Evolutionary conservation across 1,140 invertebrate species (phyloP).

Genomic region (Tyrophagus putrescentiae): DNA sequence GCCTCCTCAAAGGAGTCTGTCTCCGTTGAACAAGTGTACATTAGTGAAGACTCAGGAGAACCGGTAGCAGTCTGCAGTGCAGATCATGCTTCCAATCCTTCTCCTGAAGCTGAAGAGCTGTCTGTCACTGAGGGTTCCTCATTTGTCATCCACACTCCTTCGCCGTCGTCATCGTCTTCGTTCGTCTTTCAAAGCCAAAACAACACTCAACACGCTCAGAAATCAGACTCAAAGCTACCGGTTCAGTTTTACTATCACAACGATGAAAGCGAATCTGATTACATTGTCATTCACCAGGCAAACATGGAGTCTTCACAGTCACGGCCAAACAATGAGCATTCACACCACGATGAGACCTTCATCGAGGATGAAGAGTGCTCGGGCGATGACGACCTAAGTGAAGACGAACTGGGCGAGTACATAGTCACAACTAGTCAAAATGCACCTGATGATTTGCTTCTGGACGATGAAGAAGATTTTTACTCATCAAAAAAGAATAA

Average conservation of each 20-base stretch:
- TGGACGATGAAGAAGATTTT: slow-evolving; percentile 1
- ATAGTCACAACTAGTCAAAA: neutral
- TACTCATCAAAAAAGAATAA: neutral
- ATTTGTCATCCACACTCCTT: too few relatives aligned
- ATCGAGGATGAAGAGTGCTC: neutral
- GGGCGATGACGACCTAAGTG: neutral
- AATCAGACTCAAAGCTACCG: neutral
- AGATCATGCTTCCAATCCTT: too few relatives aligned
- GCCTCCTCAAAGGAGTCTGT: neutral
- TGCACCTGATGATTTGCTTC: neutral
- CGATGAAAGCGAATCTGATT: slow-evolving; percentile 13
- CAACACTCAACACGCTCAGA: neutral
- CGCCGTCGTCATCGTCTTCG: slow-evolving; percentile 1
- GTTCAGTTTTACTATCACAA: too few relatives aligned
- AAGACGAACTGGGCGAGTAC: neutral
- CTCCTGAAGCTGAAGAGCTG: too few relatives aligned
- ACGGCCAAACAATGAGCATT: too few relatives aligned
- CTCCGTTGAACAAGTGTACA: neutral
- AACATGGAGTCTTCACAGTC: too few relatives aligned
- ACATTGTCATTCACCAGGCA: slow-evolving; percentile 1
- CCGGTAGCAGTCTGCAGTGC: neutral
- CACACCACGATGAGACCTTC: neutral
- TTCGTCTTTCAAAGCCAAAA: neutral
- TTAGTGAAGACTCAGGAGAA: neutral
- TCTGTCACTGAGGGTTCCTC: too few relatives aligned